Evolutionary conservation across 2,113 vertebrate genomes (phyloP).

Genomic region (Bujurquina vittata): DNA sequence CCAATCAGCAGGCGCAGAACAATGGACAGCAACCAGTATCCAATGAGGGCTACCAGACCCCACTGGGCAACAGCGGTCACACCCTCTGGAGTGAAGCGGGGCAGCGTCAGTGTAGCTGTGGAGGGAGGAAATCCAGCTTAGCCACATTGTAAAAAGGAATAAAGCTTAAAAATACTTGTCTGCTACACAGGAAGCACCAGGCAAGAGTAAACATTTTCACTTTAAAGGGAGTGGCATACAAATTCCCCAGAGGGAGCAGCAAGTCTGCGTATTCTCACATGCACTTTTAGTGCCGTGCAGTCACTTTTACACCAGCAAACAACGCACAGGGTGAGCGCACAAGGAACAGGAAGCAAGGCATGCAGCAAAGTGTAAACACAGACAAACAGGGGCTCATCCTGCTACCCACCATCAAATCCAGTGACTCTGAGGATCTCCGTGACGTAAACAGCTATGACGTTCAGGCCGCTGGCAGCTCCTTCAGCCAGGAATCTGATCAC

Average conservation of each 20-base stretch:
- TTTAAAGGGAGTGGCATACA: constrained; percentile 35
- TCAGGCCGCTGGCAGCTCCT: constrained; percentile 81
- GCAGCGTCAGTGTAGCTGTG: constrained; percentile 69
- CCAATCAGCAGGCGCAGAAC: constrained; percentile 68
- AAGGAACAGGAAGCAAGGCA: not conserved
- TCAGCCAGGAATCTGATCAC: constrained; percentile 78
- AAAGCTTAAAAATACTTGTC: not conserved
- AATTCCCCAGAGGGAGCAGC: constrained; percentile 25
- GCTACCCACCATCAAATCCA: constrained; percentile 76
- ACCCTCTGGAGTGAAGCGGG: constrained; percentile 79
- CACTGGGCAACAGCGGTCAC: constrained; percentile 77
- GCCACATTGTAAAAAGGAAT: not conserved
- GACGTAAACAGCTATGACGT: constrained; percentile 81
- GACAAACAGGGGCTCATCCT: not conserved
- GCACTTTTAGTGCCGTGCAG: not conserved
- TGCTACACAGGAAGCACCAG: not conserved
- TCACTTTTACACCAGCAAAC: not conserved
- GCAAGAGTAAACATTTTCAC: not conserved
- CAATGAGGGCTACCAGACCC: constrained; percentile 77
- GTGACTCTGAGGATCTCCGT: constrained; percentile 80
- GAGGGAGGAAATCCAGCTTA: constrained; percentile 16
- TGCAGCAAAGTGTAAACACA: not conserved
- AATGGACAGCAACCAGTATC: constrained; percentile 77
- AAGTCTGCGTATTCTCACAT: constrained; percentile 41
- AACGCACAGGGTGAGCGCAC: not conserved